Percentiles rank a stretch among this genome's conserved stretches.
These are phyloP conservation scores for Drosophila kanekoi DNA, from an alignment of 2,888 invertebrate genomes.

Conservation along the genomic window DNA sequence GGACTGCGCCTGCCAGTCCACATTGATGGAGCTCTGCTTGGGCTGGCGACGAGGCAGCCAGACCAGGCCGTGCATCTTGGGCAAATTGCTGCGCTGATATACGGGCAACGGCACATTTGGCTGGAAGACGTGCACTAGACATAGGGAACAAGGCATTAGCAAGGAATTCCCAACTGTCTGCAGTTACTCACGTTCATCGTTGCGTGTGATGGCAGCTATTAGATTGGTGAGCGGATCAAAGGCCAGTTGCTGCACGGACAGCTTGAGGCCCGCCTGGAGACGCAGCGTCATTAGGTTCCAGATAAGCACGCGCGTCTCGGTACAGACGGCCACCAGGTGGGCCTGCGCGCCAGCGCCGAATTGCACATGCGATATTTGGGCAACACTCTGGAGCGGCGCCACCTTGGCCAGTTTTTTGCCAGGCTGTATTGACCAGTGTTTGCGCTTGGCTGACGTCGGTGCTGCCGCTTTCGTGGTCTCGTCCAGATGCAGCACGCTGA, in stretches of 20 bases:
- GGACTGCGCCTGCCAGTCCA: slow-evolving; percentile 88
- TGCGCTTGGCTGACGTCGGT: neutral
- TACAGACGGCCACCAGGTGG: slow-evolving; percentile 83
- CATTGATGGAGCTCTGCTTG: slow-evolving; percentile 84
- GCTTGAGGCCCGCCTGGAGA: slow-evolving; percentile 87
- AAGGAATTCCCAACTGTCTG: neutral
- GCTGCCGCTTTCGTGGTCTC: slow-evolving; percentile 38
- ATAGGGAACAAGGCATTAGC: slow-evolving; percentile 18
- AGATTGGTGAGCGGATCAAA: slow-evolving; percentile 88
- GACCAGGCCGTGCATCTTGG: slow-evolving; percentile 85
- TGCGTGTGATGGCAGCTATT: slow-evolving; percentile 88
- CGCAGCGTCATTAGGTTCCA: slow-evolving; percentile 89
- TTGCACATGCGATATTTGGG: slow-evolving; percentile 80
- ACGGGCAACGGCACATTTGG: slow-evolving; percentile 87
- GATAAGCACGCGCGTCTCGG: slow-evolving; percentile 86
- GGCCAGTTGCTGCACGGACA: slow-evolving; percentile 83
- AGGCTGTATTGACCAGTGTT: slow-evolving; percentile 4
- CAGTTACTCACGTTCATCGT: slow-evolving; percentile 87
- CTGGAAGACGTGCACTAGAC: slow-evolving; percentile 88
- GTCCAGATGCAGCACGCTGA: slow-evolving; percentile 73
- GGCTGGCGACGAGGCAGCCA: slow-evolving; percentile 87
- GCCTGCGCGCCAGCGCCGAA: slow-evolving; percentile 84
- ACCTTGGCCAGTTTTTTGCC: neutral
- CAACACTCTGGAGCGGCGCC: slow-evolving; percentile 61
- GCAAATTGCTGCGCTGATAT: slow-evolving; percentile 86